Evolutionary conservation across 2,113 vertebrate genomes (phyloP).

Genomic region (Bucco capensis): DNA sequence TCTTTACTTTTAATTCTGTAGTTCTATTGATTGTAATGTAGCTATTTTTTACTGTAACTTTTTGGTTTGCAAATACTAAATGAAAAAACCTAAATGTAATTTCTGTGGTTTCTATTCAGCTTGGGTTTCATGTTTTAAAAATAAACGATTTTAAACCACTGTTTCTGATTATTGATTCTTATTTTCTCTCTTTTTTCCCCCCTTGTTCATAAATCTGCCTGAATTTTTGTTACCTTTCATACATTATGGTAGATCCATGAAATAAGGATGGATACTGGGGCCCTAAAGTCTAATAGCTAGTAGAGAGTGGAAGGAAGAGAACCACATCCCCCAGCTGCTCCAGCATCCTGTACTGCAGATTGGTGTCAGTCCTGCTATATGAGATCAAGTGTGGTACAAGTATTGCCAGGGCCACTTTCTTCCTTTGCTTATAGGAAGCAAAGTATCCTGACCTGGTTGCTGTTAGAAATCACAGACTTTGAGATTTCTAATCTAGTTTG

Average conservation of each 20-base stretch:
- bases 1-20: constrained; percentile 67
- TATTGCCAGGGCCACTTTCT: background rate
- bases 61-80: constrained; percentile 84
- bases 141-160: constrained; percentile 77
- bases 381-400: too few species aligned
- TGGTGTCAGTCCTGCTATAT: background rate
- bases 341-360: background rate
- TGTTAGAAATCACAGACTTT: background rate
- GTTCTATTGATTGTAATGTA: constrained; percentile 72
- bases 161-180: background rate
- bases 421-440: background rate
- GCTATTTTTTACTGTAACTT: constrained; percentile 80
- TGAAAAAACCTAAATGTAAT: constrained; percentile 84
- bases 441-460: background rate
- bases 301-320: background rate
- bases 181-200: background rate
- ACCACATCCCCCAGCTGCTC: too few species aligned
- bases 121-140: constrained; percentile 96
- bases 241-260: accelerated
- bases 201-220: background rate
- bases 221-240: background rate
- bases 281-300: background rate
- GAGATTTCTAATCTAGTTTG: background rate
- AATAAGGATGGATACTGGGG: background rate
- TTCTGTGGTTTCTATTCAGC: constrained; percentile 90